Percentiles rank a stretch among this genome's conserved stretches.
These are phyloP conservation scores for Myxocyprinus asiaticus DNA, from an alignment of 2,113 vertebrate species.

Conservation along the genomic window DNA sequence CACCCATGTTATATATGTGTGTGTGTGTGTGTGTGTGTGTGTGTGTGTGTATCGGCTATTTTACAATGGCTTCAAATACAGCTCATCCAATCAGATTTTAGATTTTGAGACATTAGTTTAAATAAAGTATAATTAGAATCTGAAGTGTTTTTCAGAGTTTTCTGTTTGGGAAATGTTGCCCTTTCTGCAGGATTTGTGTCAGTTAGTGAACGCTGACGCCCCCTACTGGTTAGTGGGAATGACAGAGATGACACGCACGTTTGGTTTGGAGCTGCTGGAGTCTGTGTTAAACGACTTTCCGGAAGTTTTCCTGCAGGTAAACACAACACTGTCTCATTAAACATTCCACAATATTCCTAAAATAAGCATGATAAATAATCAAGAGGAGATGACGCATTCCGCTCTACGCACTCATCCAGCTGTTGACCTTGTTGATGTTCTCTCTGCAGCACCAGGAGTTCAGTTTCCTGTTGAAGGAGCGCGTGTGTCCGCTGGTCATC, in stretches of 20 bases:
- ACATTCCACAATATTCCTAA: too few species aligned
- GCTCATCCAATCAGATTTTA: too few species aligned
- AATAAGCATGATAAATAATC: too few species aligned
- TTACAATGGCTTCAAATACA: too few species aligned
- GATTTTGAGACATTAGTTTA: too few species aligned
- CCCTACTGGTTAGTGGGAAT: conserved; percentile 98
- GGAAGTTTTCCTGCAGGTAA: conserved; percentile 91
- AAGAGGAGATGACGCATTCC: too few species aligned
- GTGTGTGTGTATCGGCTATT: too few species aligned
- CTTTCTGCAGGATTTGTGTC: conserved; percentile 88
- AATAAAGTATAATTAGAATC: too few species aligned
- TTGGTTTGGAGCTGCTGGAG: conserved; percentile 95
- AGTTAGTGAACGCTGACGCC: conserved; percentile 96
- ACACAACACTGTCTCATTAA: conserved; percentile 1
- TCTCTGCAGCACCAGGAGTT: conserved; percentile 90
- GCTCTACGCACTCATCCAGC: too few species aligned
- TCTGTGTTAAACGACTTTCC: conserved; percentile 98
- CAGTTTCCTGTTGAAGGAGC: conserved; percentile 96
- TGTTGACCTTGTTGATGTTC: background rate
- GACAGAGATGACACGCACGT: conserved; percentile 98
- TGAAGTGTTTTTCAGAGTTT: background rate
- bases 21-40: too few species aligned
- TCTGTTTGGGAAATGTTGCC: conserved; percentile 32
- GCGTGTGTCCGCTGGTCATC: conserved; percentile 97
- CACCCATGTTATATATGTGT: too few species aligned